Conservation (phyloP, 2,888 invertebrate species). For the Dolichomitus sp. region DNA sequence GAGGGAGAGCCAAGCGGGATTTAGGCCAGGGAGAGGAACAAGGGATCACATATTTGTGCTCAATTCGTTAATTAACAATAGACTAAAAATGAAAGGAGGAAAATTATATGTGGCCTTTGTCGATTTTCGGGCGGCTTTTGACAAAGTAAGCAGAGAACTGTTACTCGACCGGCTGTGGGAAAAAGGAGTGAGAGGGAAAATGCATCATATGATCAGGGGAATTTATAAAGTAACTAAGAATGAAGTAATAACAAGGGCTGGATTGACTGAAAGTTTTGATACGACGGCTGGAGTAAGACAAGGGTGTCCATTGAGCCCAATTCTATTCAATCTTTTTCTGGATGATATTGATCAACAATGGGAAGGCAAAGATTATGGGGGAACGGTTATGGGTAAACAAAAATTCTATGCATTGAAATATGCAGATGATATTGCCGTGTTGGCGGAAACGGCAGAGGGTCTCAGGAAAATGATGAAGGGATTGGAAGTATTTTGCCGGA, state of each 20-base stretch:
- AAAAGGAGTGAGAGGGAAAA: slow-evolving; percentile 36
- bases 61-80: no score
- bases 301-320: slow-evolving; percentile 59
- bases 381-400: slow-evolving; percentile 3
- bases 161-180: neutral
- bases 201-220: neutral
- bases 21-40: no score
- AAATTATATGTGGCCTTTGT: no score
- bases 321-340: slow-evolving; percentile 46
- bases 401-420: slow-evolving; percentile 5
- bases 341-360: slow-evolving; percentile 40
- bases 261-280: slow-evolving; percentile 45
- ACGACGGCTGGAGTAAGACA: slow-evolving; percentile 56
- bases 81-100: no score
- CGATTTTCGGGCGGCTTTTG: no score
- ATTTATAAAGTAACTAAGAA: neutral
- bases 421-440: neutral
- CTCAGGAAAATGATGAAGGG: neutral
- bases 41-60: no score
- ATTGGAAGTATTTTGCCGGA: neutral
- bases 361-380: slow-evolving; percentile 6
- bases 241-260: neutral
- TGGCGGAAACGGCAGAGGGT: neutral
- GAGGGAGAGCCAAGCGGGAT: no score
- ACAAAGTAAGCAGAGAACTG: no score